These are phyloP conservation scores for Diadegma fenestrale DNA, from an alignment of 2,888 invertebrate genomes.

Conservation along the genomic window DNA sequence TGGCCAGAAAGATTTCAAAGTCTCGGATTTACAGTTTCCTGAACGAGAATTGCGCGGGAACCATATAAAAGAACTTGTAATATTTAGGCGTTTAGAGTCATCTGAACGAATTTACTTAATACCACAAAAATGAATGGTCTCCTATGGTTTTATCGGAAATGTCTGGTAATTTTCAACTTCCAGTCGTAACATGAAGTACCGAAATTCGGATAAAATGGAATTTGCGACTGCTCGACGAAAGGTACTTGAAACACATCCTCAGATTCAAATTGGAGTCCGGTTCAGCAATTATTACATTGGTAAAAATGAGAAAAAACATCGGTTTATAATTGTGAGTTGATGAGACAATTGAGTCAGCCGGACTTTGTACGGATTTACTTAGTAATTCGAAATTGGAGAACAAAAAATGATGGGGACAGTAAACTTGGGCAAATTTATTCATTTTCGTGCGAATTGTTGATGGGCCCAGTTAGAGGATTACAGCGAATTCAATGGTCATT, in stretches of 20 bases:
- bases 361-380: constrained; percentile 33
- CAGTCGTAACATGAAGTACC: background rate
- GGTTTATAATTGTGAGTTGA: background rate
- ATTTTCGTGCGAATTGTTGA: constrained; percentile 52
- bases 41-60: background rate
- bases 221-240: background rate
- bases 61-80: too few relatives aligned
- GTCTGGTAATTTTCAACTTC: background rate
- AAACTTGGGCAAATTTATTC: constrained; percentile 44
- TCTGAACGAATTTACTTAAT: background rate
- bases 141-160: background rate
- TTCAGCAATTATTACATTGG: background rate
- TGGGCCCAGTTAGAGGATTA: constrained; percentile 74
- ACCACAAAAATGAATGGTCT: background rate
- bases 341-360: constrained; percentile 7
- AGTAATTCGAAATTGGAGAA: constrained; percentile 53
- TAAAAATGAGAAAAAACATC: background rate
- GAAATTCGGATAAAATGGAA: background rate
- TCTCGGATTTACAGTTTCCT: background rate
- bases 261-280: background rate
- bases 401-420: constrained; percentile 48
- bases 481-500: constrained; percentile 72
- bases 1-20: too few relatives aligned
- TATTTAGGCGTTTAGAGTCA: background rate
- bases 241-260: background rate